Base-by-base conservation (phyloP, 1,140 invertebrate species). In the Drosophila hydei region DNA sequence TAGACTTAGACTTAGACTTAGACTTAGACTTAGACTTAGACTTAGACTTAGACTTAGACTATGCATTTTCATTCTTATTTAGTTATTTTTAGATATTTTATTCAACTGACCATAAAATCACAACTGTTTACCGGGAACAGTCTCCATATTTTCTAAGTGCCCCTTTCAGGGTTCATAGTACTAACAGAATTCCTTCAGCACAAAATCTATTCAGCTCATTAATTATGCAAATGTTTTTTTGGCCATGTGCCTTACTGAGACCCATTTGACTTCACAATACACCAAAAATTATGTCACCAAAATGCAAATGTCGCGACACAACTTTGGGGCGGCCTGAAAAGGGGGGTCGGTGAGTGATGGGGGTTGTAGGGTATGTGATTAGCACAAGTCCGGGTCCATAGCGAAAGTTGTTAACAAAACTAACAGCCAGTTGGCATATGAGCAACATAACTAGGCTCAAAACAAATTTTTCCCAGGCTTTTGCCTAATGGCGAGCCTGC, bases 161-260 rank as follows among this genome's bases (percentile, higher is more conserved):
- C 38, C 14, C 18, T 54, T 63, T 59, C 16, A 9, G 63, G 18
- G 42, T 67, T 59, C 63, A 59, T 42, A 40, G 38, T 50, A 50
- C 56, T 60, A 68, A 68, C 56, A 36, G 64, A 61, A 69, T 68
- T 51, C 47, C 18, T 36, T 4, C 25, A 9, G 8, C 45, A 7
- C 30, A 23, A 42, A 52, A 51, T 48, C 40, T 14, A 36, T 58
- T 21, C 38, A 33, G 74, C 42, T 79, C 72, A 83, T 83, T 83
- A 83, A 83, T 83, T 83, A 83, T 83, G 79, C 72, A 79, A 83
- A 83, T 83, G 79, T 59, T 59, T 84, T 75, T 61, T 81, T 75
- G 50, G 25, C 42, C 75, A 78, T 83, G 79, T 71, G 76, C 50
- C 30, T 33, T 60, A 67, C 21, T 52, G 30, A 19, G 58, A 21